Evolutionary conservation across 2,113 vertebrate species (phyloP), one percentile per base, ranked within the genome.

Genomic region (Cygnus buccinator): DNA sequence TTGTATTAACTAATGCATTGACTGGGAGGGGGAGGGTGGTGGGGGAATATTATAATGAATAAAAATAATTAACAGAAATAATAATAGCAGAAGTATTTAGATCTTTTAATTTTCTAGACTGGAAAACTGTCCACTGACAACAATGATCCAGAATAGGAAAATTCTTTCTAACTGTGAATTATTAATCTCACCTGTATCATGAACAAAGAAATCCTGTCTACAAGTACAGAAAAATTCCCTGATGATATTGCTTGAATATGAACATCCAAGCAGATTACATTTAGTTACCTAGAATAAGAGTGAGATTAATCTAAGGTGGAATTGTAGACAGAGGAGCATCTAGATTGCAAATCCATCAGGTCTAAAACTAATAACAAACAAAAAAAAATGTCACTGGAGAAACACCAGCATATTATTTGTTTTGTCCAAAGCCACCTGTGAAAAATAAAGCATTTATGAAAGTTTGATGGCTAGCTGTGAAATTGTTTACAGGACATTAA

Each of bases 191-290:
- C 8, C 2, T 5, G 3, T 4, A 28, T 5, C 7, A 37, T 28
- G 18, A 84, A 43, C 2, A 2, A 77, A 62, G 37, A 44, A 81
- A 50, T 43, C 1, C 16, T n/a, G 13, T 4, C 4, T 57, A 46
- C 2, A 19, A 33, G 13, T 11, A 54, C 7, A 41, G n/a, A 86
- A 7, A 67, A 78, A 35, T 33, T 52, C 11, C 10, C 14, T 65
- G 5, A 3, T 70, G 33, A 39, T 31, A 3, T 23, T 83, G 5
- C 10, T n/a, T 58, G 44, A 59, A 25, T 46, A 9, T 4, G 21
- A 58, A 48, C 15, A 41, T 10, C 8, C 6, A 61, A 70, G 23
- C 0, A 0, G 2, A 7, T 31, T 86, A 9, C 4, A 22, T 73
- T 73, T 73, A 28, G 83, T 14, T 76, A 61, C 4, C 29, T 8